Evolutionary conservation across 2,797 vertebrate species (phyloP), one percentile per base, ranked within the genome.

Genomic region (Sciurus carolinensis): DNA sequence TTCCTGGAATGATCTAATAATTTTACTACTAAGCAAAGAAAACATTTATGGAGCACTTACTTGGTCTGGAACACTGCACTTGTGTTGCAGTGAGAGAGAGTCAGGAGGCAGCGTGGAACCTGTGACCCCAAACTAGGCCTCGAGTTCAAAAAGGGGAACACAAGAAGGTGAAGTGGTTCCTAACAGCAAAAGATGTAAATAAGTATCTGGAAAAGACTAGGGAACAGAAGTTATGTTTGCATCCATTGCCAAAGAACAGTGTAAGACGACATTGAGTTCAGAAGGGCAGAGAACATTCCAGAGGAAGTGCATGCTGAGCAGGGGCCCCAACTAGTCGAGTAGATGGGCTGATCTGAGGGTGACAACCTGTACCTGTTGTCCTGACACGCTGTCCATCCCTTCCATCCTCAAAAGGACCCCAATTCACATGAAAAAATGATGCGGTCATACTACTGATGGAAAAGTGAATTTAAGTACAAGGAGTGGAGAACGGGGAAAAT

Each of bases 1-100:
- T 84, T 33, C 50, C 30, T 80, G 20, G 82, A 67, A 87, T 50
- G 44, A 87, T 64, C 39, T 47, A 64, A 84, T 44, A 73, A 87
- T 83, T 87, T 83, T 87, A 83, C 86, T 54, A 42, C 44, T 54
- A 83, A 96, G 54, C 57, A 62, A 92, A 92, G 33, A 75, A 64
- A 80, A 47, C 13, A 88, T 33, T 86, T 80, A 30, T 50, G n/a
- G 47, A 79, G 30, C 52, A 33, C 36, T 39, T 80, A 72, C 76
- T 86, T 80, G 18, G 26, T n/a, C 66, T 72, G 17, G 81, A 79
- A 33, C 62, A 33, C 36, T 66, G 30, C 39, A n/a, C 42, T 50
- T 44, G 44, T n/a, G 69, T 4, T 50, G 24, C 52, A 10, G 0
- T 64, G 15, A 91, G 30, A 20, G 15, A 50, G 17, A 33, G 7